phyloP scores from a whole-genome alignment of 2,113 vertebrate species.

The Gymnarchus niloticus region DNA sequence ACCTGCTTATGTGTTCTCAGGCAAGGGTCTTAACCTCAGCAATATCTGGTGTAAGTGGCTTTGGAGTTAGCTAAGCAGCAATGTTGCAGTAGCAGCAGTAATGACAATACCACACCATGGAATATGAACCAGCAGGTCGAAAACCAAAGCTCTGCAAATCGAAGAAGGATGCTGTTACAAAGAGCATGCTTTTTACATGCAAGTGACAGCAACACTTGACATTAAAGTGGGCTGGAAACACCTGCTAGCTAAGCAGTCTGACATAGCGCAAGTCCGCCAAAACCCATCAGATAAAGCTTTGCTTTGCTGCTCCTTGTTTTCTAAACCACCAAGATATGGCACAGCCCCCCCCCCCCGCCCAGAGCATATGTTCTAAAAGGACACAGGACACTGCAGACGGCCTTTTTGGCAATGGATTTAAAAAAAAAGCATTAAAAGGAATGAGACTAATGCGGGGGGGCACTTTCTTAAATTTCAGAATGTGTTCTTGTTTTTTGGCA shows the following conservation, averaged over 20 bases:
- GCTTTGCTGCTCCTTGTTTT: too few species aligned
- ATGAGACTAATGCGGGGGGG: not conserved
- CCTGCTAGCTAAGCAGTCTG: not conserved
- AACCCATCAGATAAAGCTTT: not conserved
- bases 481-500: not conserved
- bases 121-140: not conserved
- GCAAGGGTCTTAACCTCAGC: not conserved
- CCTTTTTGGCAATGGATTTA: not conserved
- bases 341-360: not conserved
- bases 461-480: not conserved
- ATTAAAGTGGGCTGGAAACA: not conserved
- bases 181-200: not conserved
- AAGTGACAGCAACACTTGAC: too few species aligned
- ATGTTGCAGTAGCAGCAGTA: not conserved
- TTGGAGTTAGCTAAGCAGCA: not conserved
- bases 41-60: not conserved
- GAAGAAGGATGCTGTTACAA: not conserved
- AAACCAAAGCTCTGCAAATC: too few species aligned
- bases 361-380: not conserved
- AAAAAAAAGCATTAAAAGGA: constrained; percentile 3
- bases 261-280: not conserved
- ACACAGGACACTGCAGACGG: not conserved
- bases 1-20: not conserved
- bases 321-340: too few species aligned
- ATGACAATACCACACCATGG: not conserved